These are phyloP conservation scores for Acrocera orbiculus DNA, from an alignment of 2,888 invertebrate species.

Conservation along the genomic window DNA sequence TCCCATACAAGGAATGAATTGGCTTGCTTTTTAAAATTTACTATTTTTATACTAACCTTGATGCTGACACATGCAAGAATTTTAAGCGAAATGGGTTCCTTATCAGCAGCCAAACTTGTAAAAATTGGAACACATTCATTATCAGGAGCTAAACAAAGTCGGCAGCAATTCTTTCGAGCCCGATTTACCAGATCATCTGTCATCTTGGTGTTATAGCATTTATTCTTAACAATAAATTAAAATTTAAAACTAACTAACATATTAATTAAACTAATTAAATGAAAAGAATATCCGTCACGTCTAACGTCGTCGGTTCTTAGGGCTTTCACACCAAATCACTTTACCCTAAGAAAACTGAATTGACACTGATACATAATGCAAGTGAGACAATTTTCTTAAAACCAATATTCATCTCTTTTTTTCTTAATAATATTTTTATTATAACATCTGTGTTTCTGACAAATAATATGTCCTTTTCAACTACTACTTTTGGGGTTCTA, in stretches of 20 bases:
- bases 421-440: too few species aligned
- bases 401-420: too few species aligned
- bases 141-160: constrained; percentile 30
- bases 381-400: too few species aligned
- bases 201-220: background rate
- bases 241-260: background rate
- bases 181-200: constrained; percentile 9
- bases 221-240: constrained; percentile 1
- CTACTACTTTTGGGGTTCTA: too few species aligned
- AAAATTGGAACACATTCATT: constrained; percentile 32
- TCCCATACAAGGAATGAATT: too few species aligned
- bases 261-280: background rate
- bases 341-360: constrained; percentile 5
- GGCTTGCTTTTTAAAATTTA: too few species aligned
- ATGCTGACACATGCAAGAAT: constrained; percentile 30
- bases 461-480: too few species aligned
- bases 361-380: constrained; percentile 3
- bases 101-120: constrained; percentile 31
- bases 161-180: constrained; percentile 28
- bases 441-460: too few species aligned
- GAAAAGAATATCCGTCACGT: too few species aligned
- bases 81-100: constrained; percentile 30
- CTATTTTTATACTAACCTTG: constrained; percentile 25
- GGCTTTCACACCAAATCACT: background rate
- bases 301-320: background rate